phyloP scores from a whole-genome alignment of 2,888 invertebrate species.

The Drosophila nr. fundita region DNA sequence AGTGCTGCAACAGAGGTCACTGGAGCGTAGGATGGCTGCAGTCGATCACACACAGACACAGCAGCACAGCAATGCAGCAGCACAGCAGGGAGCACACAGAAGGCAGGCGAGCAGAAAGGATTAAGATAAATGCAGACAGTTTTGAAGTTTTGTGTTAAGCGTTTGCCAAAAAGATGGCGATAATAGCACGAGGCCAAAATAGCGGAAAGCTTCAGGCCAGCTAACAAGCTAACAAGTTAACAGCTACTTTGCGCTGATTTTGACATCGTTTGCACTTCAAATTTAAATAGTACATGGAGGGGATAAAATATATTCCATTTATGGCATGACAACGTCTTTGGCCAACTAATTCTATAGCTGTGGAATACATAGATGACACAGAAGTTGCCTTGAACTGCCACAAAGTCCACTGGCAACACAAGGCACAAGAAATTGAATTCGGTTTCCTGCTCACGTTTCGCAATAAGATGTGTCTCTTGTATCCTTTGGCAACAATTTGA shows the following conservation, averaged over 20 bases:
- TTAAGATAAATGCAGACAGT: constrained; percentile 59
- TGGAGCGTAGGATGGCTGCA: constrained; percentile 2
- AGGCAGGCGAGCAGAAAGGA: constrained; percentile 27
- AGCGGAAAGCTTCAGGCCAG: constrained; percentile 17
- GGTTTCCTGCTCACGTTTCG: constrained; percentile 55
- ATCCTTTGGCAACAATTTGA: constrained; percentile 57
- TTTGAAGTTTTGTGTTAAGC: constrained; percentile 23
- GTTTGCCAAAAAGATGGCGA: constrained; percentile 36
- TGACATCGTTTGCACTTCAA: constrained; percentile 41
- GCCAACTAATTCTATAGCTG: constrained; percentile 8
- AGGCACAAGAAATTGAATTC: constrained; percentile 26
- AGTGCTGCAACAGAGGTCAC: constrained; percentile 12
- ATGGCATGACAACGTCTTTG: constrained; percentile 6
- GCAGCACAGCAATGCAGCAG: no score
- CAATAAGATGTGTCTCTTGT: constrained; percentile 34
- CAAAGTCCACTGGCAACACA: constrained; percentile 19
- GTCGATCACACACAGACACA: background rate
- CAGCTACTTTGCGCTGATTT: constrained; percentile 48
- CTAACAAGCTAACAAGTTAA: constrained; percentile 32
- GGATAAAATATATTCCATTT: background rate
- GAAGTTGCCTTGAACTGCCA: constrained; percentile 37
- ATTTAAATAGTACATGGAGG: background rate
- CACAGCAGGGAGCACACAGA: background rate
- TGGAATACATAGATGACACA: constrained; percentile 4
- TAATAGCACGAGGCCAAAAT: constrained; percentile 42